Evolutionary conservation across 2,888 invertebrate genomes (phyloP).

Genomic region (Idaea biselata): DNA sequence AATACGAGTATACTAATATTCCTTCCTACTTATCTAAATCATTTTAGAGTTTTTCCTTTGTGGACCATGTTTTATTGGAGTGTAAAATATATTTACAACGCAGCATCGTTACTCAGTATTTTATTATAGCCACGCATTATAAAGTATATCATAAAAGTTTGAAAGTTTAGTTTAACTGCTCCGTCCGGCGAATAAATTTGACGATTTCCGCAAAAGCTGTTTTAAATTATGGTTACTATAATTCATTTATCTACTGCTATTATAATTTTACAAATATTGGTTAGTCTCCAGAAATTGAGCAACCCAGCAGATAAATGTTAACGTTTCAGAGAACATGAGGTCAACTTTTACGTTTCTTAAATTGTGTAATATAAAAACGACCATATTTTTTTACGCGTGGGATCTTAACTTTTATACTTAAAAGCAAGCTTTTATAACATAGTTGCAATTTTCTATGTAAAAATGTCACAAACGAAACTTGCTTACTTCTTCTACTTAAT

Average conservation of each 20-base stretch:
- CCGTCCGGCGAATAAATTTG: background rate
- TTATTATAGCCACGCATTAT: background rate
- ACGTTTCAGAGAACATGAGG: constrained; percentile 35
- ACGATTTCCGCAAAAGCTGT: background rate
- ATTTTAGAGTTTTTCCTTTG: background rate
- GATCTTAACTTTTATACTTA: constrained; percentile 23
- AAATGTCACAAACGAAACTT: background rate
- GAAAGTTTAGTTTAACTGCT: background rate
- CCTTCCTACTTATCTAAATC: background rate
- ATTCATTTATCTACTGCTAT: background rate
- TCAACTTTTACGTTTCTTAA: constrained; percentile 23
- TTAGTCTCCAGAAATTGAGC: constrained; percentile 7
- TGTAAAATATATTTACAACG: background rate
- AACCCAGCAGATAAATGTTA: constrained; percentile 44
- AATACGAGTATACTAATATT: background rate
- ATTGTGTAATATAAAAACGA: constrained; percentile 25
- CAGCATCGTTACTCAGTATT: background rate
- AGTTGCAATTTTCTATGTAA: constrained; percentile 17
- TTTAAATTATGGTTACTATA: background rate
- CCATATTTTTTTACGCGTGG: constrained; percentile 26
- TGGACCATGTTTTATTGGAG: background rate
- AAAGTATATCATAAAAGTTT: background rate
- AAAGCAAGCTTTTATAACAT: constrained; percentile 17
- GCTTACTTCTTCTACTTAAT: background rate
- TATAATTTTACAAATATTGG: background rate